Evolutionary conservation across 2,113 vertebrate species (phyloP).

Genomic region (Myrmophylax atrothorax): DNA sequence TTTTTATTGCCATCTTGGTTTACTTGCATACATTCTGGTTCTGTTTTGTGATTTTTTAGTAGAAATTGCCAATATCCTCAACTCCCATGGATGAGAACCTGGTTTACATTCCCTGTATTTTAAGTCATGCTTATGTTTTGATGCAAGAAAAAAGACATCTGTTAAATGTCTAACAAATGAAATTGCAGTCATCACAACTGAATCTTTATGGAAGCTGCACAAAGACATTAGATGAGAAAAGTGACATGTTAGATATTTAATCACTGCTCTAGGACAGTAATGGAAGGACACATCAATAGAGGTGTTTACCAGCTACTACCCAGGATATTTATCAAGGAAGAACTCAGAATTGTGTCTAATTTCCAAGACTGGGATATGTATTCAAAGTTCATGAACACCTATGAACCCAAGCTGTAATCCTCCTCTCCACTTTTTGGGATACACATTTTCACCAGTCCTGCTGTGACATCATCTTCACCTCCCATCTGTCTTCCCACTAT

Average conservation of each 20-base stretch:
- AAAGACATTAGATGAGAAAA: neutral
- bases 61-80: neutral
- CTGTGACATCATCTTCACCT: neutral
- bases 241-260: neutral
- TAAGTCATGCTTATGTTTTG: neutral
- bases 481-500: neutral
- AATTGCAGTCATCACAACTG: neutral
- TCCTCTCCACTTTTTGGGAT: neutral
- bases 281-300: neutral
- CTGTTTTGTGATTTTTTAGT: neutral
- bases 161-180: neutral
- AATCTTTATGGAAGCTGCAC: neutral
- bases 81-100: neutral
- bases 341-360: neutral
- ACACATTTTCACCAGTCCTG: neutral
- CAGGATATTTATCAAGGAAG: neutral
- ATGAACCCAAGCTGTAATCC: neutral
- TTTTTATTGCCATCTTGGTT: neutral
- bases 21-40: neutral
- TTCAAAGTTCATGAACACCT: neutral
- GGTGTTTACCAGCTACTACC: neutral
- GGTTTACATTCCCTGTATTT: neutral
- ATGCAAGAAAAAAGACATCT: neutral
- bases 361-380: neutral
- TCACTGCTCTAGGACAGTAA: neutral